Percentiles rank a stretch among this genome's conserved stretches.
These are phyloP conservation scores for Drosophila watanabei DNA, from an alignment of 1,140 invertebrate genomes.

Conservation along the genomic window DNA sequence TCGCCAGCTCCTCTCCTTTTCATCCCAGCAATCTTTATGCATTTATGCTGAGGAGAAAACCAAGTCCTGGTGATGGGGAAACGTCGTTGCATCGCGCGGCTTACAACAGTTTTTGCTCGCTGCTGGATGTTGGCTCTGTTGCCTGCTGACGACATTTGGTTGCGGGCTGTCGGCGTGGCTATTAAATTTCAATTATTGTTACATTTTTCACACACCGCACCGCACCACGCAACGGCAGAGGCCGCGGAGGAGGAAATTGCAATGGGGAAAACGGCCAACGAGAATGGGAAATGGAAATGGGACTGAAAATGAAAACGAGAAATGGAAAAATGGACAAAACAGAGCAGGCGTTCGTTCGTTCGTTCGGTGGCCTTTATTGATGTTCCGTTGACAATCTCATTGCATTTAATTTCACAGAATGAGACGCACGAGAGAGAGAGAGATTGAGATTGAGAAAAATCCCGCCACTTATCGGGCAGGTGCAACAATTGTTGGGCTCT, in stretches of 20 bases:
- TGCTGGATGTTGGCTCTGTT: conserved; percentile 9
- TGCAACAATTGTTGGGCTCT: conserved; percentile 27
- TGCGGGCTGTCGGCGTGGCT: conserved; percentile 68
- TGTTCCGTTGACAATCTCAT: conserved; percentile 31
- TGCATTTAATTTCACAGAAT: conserved; percentile 18
- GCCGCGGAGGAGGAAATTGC: conserved; percentile 52
- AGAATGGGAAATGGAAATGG: conserved; percentile 58
- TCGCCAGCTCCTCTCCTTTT: conserved; percentile 2
- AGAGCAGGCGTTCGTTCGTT: conserved; percentile 44
- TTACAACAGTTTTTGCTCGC: conserved; percentile 40
- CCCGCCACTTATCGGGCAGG: conserved; percentile 29
- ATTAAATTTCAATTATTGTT: conserved; percentile 84
- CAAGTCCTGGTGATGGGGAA: conserved; percentile 42
- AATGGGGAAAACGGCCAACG: conserved; percentile 58
- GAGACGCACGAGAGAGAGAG: background rate
- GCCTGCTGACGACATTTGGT: conserved; percentile 60
- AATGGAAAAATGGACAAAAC: conserved; percentile 33
- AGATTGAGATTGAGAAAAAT: conserved; percentile 1
- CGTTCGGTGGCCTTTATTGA: conserved; percentile 28
- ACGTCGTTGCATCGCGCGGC: conserved; percentile 42
- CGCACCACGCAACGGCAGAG: conserved; percentile 30
- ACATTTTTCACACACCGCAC: conserved; percentile 79
- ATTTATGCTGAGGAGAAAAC: conserved; percentile 57
- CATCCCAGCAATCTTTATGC: conserved; percentile 38
- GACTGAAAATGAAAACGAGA: conserved; percentile 24